These are phyloP conservation scores for Austrofundulus limnaeus DNA, from an alignment of 2,113 vertebrate genomes.

Conservation along the genomic window DNA sequence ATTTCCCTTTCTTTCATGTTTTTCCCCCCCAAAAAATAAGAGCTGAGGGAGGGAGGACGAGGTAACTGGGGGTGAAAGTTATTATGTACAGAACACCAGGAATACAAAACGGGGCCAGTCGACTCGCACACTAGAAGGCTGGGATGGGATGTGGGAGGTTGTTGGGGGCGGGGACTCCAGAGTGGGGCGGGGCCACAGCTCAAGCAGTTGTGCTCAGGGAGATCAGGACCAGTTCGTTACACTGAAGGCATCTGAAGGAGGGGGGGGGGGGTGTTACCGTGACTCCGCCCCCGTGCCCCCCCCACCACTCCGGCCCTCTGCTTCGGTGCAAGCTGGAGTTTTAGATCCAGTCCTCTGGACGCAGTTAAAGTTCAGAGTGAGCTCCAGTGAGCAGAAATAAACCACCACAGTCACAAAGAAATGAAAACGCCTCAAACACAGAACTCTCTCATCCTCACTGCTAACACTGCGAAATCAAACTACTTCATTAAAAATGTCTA, in stretches of 20 bases:
- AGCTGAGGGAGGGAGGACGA: conserved; percentile 11
- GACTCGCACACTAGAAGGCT: conserved; percentile 61
- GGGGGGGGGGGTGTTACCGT: conserved; percentile 16
- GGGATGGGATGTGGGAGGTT: conserved; percentile 6
- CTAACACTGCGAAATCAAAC: conserved; percentile 47
- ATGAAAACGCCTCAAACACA: conserved; percentile 5
- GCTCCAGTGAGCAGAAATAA: conserved; percentile 36
- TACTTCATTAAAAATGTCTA: conserved; percentile 19
- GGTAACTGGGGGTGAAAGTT: conserved; percentile 11
- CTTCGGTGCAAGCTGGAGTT: conserved; percentile 59
- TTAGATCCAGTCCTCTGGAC: conserved; percentile 29
- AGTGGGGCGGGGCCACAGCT: conserved; percentile 56
- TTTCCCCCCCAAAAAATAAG: conserved; percentile 46
- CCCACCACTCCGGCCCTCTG: conserved; percentile 35
- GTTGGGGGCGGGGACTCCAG: conserved; percentile 10
- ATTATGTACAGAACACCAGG: conserved; percentile 73
- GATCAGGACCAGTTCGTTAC: conserved; percentile 56
- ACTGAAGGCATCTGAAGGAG: conserved; percentile 55
- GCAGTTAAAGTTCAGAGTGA: not conserved
- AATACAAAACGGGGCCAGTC: conserved; percentile 71
- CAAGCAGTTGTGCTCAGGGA: conserved; percentile 72
- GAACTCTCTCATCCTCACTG: conserved; percentile 20
- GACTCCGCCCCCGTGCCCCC: conserved; percentile 4
- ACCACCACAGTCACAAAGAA: conserved; percentile 34
- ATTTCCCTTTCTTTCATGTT: conserved; percentile 24